phyloP scores from a whole-genome alignment of 2,113 vertebrate genomes.

The Desmodus rotundus region DNA sequence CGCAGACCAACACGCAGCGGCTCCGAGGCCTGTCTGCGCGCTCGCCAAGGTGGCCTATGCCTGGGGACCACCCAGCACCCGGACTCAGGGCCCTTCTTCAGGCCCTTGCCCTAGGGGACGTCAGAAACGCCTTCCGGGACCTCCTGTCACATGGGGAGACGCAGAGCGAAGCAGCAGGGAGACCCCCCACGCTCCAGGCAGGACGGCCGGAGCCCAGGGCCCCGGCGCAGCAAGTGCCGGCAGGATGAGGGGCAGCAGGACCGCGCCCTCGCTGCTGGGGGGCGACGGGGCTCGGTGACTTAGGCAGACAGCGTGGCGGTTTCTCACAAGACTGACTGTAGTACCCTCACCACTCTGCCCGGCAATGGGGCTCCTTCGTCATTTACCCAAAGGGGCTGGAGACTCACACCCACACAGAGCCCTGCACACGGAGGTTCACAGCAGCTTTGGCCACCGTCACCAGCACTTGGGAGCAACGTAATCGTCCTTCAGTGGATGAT shows the following conservation, averaged over 20 bases:
- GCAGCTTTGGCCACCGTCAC: too few species aligned
- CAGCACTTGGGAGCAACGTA: not conserved
- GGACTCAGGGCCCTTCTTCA: too few species aligned
- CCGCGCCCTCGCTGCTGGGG: accelerated
- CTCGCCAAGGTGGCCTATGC: too few species aligned
- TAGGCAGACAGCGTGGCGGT: accelerated
- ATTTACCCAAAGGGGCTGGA: accelerated
- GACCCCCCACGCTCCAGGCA: accelerated
- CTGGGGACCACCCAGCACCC: too few species aligned
- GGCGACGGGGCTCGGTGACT: accelerated
- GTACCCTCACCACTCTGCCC: accelerated
- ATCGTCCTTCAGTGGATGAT: not conserved
- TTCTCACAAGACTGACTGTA: too few species aligned
- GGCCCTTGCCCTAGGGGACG: too few species aligned
- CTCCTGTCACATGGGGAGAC: not conserved
- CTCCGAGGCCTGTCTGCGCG: too few species aligned
- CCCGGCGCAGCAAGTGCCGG: accelerated
- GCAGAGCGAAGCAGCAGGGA: not conserved
- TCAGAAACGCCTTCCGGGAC: too few species aligned
- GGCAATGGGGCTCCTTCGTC: accelerated
- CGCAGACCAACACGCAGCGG: too few species aligned
- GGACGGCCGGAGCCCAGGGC: not conserved
- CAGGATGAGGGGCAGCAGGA: accelerated
- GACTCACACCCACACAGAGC: not conserved
- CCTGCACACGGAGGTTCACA: accelerated